Percentiles rank a stretch among this genome's conserved stretches.
phyloP scores from a whole-genome alignment of 1,140 invertebrate genomes.

The Drosophila hydei region DNA sequence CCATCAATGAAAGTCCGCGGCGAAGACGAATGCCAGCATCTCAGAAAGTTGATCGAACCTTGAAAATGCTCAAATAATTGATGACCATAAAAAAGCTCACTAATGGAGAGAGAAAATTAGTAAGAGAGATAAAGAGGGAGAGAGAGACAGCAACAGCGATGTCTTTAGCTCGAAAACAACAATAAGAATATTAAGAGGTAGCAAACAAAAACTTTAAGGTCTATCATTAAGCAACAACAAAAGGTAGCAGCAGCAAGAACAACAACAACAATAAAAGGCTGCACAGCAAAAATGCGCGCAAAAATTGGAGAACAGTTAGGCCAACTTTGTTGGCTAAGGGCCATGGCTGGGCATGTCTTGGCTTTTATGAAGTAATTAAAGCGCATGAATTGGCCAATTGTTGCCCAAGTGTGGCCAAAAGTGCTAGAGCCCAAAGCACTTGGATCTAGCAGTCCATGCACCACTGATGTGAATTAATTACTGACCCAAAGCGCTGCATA shows the following conservation, averaged over 20 bases:
- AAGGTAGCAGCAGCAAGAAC: conserved; percentile 27
- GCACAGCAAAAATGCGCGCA: conserved; percentile 52
- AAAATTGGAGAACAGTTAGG: conserved; percentile 60
- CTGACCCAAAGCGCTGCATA: conserved; percentile 74
- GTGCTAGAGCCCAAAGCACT: conserved; percentile 34
- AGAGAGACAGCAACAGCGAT: background rate
- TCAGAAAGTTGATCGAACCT: conserved; percentile 73
- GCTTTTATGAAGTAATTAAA: conserved; percentile 80
- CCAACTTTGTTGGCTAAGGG: conserved; percentile 39
- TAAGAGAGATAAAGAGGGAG: conserved; percentile 20
- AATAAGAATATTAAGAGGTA: conserved; percentile 28
- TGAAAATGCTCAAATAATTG: conserved; percentile 63
- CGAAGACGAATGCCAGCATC: conserved; percentile 15
- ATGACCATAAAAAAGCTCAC: conserved; percentile 33
- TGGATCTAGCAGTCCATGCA: conserved; percentile 25
- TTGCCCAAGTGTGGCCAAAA: conserved; percentile 44
- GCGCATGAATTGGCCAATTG: conserved; percentile 80
- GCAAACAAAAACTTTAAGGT: conserved; percentile 46
- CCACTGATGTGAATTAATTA: conserved; percentile 76
- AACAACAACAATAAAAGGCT: conserved; percentile 17
- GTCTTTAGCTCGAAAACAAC: conserved; percentile 24
- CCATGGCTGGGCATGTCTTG: conserved; percentile 43
- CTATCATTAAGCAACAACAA: conserved; percentile 61
- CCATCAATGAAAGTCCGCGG: conserved; percentile 45
- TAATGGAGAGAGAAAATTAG: conserved; percentile 18